Evolutionary conservation across 2,113 vertebrate species (phyloP).

Genomic region (Corvus moneduloides): DNA sequence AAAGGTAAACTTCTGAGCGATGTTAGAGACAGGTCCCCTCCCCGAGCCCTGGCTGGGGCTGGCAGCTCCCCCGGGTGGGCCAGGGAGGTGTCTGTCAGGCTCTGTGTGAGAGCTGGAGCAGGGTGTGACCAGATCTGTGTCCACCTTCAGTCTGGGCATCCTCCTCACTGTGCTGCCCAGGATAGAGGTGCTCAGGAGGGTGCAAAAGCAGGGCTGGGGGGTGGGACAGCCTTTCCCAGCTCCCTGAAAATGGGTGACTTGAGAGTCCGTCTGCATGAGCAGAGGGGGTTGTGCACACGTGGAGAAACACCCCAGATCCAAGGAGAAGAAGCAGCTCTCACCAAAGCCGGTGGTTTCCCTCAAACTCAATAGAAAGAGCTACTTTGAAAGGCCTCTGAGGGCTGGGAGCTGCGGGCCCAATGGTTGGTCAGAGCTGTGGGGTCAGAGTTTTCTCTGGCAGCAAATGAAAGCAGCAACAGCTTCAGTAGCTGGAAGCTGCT

Average conservation of each 20-base stretch:
- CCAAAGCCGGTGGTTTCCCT: background rate
- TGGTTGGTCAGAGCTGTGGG: background rate
- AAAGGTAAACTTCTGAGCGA: background rate
- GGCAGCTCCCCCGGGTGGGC: background rate
- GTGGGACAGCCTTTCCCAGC: background rate
- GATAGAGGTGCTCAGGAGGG: background rate
- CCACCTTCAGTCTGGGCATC: background rate
- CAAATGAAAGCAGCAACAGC: conserved; percentile 31
- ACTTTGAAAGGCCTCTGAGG: background rate
- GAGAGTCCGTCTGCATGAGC: background rate
- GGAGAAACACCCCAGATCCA: background rate
- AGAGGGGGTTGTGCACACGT: background rate
- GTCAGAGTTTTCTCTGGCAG: conserved; percentile 53
- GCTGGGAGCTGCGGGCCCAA: background rate
- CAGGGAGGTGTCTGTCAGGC: background rate
- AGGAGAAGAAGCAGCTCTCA: background rate
- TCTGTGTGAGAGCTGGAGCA: no score
- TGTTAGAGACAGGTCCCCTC: background rate
- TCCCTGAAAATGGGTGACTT: background rate
- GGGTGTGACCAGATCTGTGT: background rate
- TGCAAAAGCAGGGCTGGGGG: background rate
- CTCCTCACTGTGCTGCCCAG: background rate
- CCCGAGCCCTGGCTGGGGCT: background rate
- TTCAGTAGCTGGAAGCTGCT: conserved; percentile 44
- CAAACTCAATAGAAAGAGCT: background rate